Evolutionary conservation across 2,888 invertebrate species (phyloP).

Genomic region (Amiota minor): DNA sequence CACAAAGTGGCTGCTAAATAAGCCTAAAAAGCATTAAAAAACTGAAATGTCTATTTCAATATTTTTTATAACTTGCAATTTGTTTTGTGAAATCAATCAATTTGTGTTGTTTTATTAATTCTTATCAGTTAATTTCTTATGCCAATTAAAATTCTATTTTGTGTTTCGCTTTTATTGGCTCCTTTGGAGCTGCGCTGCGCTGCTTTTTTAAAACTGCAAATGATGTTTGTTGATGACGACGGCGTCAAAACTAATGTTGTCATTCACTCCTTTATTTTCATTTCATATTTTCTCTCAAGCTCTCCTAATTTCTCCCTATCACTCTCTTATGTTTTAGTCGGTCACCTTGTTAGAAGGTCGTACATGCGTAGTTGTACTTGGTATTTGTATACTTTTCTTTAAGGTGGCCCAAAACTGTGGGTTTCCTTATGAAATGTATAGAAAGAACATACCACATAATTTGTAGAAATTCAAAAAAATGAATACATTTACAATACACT

Average conservation of each 20-base stretch:
- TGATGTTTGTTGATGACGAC: neutral
- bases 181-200: neutral
- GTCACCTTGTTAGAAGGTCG: conserved; percentile 77
- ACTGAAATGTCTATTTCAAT: too few relatives aligned
- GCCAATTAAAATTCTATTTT: conserved; percentile 7
- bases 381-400: conserved; percentile 19
- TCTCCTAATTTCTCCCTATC: conserved; percentile 20
- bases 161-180: conserved; percentile 4
- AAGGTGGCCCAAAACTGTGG: too few relatives aligned
- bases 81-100: too few relatives aligned
- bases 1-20: too few relatives aligned
- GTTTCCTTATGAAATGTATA: too few relatives aligned
- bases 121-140: too few relatives aligned
- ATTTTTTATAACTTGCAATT: too few relatives aligned
- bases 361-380: conserved; percentile 68
- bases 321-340: conserved; percentile 50
- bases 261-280: neutral
- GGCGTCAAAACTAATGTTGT: neutral
- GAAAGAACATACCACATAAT: too few relatives aligned
- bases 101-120: too few relatives aligned
- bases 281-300: neutral
- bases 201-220: neutral
- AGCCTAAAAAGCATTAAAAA: too few relatives aligned
- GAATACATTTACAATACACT: too few relatives aligned
- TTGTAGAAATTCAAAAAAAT: too few relatives aligned